These are phyloP conservation scores for Elaphurus davidianus DNA, from an alignment of 2,113 vertebrate species.

Conservation along the genomic window DNA sequence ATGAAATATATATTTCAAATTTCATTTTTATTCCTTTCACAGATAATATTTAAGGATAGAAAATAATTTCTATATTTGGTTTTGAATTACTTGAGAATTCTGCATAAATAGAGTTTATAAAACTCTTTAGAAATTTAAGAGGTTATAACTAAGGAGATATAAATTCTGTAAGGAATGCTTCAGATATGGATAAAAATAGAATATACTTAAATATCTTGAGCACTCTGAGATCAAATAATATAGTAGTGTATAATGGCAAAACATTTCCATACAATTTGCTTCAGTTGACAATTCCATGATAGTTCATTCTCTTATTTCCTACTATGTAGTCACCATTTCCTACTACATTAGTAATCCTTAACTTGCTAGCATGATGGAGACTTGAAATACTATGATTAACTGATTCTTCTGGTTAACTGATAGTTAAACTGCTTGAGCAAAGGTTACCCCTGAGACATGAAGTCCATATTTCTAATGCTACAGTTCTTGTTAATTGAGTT, in stretches of 20 bases:
- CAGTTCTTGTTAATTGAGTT: not conserved
- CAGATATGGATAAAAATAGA: not conserved
- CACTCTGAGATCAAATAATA: not conserved
- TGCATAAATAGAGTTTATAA: not conserved
- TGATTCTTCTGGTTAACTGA: not conserved
- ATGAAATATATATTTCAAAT: not conserved
- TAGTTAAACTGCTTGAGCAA: not conserved
- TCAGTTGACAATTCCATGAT: not conserved
- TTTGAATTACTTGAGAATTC: not conserved
- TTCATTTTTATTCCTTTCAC: not conserved
- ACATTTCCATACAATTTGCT: not conserved
- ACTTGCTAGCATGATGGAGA: not conserved
- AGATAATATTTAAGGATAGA: not conserved
- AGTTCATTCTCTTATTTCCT: not conserved
- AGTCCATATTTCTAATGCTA: not conserved
- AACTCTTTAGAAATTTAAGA: not conserved
- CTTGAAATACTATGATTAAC: not conserved
- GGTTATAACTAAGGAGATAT: no score
- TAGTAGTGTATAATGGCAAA: not conserved
- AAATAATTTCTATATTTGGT: constrained; percentile 1
- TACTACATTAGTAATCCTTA: not conserved
- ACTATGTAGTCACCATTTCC: not conserved
- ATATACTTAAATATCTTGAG: not conserved
- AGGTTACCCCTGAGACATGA: not conserved
- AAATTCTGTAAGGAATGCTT: not conserved